A percentile compares a stretch with the other conserved stretches of the same genome.
Evolutionary conservation across 2,113 vertebrate genomes (phyloP).

Genomic region (Hippopotamus amphibius): DNA sequence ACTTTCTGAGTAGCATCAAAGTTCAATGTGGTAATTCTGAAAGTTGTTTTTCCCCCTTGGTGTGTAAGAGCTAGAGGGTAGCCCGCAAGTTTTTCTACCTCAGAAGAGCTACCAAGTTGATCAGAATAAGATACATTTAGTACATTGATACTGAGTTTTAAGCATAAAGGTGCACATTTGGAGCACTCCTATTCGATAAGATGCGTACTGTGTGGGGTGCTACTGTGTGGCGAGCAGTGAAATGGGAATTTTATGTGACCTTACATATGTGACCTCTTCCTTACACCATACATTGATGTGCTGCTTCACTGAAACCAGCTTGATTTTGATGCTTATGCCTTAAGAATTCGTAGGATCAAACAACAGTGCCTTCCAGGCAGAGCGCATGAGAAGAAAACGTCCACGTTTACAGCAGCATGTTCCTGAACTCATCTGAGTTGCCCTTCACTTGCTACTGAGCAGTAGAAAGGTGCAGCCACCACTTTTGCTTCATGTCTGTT

Average conservation of each 20-base stretch:
- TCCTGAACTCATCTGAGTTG: not conserved
- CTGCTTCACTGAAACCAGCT: not conserved
- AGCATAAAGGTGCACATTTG: not conserved
- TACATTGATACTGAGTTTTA: not conserved
- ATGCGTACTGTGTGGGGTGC: accelerated
- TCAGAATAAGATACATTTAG: not conserved
- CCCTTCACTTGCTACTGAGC: not conserved
- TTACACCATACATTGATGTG: accelerated
- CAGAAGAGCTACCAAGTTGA: not conserved
- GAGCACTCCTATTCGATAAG: not conserved
- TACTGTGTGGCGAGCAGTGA: accelerated
- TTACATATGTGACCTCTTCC: not conserved
- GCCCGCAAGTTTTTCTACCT: not conserved
- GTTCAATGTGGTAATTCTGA: slow-evolving; percentile 43
- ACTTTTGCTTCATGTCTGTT: not conserved
- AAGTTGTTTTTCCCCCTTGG: not conserved
- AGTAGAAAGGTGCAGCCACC: accelerated
- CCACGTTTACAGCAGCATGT: not conserved
- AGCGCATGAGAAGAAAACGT: not conserved
- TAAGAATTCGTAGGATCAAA: not conserved
- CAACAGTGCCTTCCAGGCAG: not conserved
- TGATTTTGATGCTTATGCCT: not conserved
- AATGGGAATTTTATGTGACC: accelerated
- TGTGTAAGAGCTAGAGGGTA: not conserved
- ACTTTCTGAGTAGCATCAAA: slow-evolving; percentile 57